Evolutionary conservation across 2,888 invertebrate genomes (phyloP), one percentile per base, ranked within the genome.

Genomic region (Phoenoteleia sp.): DNA sequence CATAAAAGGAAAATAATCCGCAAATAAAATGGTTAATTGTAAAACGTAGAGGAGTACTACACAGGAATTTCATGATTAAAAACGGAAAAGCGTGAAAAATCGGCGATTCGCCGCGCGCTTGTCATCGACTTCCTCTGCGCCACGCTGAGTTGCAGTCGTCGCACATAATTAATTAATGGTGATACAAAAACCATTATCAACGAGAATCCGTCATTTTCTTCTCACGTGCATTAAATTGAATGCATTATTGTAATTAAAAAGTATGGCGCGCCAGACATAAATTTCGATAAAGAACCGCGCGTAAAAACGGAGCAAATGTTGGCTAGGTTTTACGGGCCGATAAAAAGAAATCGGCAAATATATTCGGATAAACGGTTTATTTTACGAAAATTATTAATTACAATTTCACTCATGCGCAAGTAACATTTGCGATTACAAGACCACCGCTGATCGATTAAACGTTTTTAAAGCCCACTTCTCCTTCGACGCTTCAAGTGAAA

Each of bases 251-350:
- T 47, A 64, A 64, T 64, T 64, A 45, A 47, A 36, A 27, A 47
- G 45, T 27, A 17, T 23, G 17, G 15, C 9, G n/a, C 21, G 27
- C 13, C 3, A 45, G 29, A 17, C 17, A 47, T 45, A 47, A 27
- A 47, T 64, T 64, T 64, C 64, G 42, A 64, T 64, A 29, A 64
- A 64, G 19, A 64, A 47, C 29, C n/a, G 15, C 25, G 23, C 25
- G 13, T 47, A 47, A 64, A 64, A 47, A 29, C 21, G 45, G 11
- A 64, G 64, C 29, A 64, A 64, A 64, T 29, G 29, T 64, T 64
- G 27, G 19, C 42, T n/a, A 21, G 64, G 19, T 64, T 64, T 64
- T 64, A 64, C 47, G 47, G 47, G 29, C 13, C 47, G 29, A 47
- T 64, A 47, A 29, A 47, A 64, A 64, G 36, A 15, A 17, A 13